Evolutionary conservation across 2,888 invertebrate genomes (phyloP).

Genomic region (Aporophyla nigra): DNA sequence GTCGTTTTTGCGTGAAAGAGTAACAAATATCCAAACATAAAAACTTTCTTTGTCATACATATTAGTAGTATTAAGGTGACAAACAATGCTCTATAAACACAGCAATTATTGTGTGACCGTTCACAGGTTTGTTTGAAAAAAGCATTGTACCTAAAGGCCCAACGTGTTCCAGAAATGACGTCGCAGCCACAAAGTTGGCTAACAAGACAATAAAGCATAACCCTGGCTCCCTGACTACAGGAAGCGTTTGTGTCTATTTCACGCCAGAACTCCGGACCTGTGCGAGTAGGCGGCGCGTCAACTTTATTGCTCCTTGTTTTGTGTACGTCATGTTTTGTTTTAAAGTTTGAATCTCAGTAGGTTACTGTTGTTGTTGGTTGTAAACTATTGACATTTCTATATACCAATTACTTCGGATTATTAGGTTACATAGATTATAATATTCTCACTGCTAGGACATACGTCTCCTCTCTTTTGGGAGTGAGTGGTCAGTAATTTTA

Average conservation of each 20-base stretch:
- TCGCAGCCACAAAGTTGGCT: constrained; percentile 77
- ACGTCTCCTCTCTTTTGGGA: too few relatives aligned
- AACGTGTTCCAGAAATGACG: constrained; percentile 67
- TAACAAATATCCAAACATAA: too few relatives aligned
- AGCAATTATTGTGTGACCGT: not conserved
- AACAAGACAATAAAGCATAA: constrained; percentile 84
- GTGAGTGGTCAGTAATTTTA: too few relatives aligned
- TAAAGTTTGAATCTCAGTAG: constrained; percentile 19
- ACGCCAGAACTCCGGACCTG: constrained; percentile 68
- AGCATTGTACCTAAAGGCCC: constrained; percentile 25
- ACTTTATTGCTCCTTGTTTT: constrained; percentile 54
- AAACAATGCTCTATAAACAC: too few relatives aligned
- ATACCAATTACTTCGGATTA: not conserved
- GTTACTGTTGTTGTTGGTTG: not conserved
- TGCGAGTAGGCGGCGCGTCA: constrained; percentile 24
- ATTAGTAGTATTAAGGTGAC: too few relatives aligned
- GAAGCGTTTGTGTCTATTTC: constrained; percentile 81
- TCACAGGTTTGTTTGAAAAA: too few relatives aligned
- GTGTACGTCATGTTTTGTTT: constrained; percentile 18
- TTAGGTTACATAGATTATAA: not conserved
- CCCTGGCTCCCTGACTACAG: constrained; percentile 75
- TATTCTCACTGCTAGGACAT: too few relatives aligned
- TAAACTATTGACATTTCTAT: not conserved
- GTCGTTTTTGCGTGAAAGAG: too few relatives aligned
- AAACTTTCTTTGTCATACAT: too few relatives aligned